Evolutionary conservation across 2,888 invertebrate genomes (phyloP), one percentile per base, ranked within the genome.

Genomic region (Chrysomela aeneicollis): DNA sequence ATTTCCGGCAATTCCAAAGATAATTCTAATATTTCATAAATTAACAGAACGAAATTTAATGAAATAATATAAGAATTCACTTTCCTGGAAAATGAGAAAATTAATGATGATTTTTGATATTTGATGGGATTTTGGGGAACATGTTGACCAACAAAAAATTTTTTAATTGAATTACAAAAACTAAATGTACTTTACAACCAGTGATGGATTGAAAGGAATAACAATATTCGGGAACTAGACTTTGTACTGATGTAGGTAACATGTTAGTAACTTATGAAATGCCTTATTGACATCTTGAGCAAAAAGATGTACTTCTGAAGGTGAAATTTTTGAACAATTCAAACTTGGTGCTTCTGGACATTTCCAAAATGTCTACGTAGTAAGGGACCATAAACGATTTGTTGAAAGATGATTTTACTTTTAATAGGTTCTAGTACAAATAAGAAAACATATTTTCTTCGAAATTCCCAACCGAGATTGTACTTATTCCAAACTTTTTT

Each of bases 291-390:
- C 74, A 73, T 75, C 75, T 73, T 68, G 61, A 46, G 35, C 42
- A n/a, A n/a, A 42, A 66, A 72, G 73, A 74, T 74, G 73, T 65
- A 70, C 58, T 68, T 69, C 67, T 70, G 65, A 73, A 73, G 70
- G 72, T 69, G 63, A 61, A 47, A 63, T 50, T 65, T 66, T 61
- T 61, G 37, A 71, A 67, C 59, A 62, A 70, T 68, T 69, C 62
- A 61, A 69, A 71, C 66, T 68, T 71, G 71, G 71, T 73, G 71
- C 72, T 68, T 73, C 64, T 61, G 53, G 69, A 65, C 64, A 66
- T 65, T 69, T 69, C 52, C 35, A 12, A 63, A 65, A 64, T 69
- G 68, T 69, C 68, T 58, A 50, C 46, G 53, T 69, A 71, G 69
- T 71, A 66, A 71, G 71, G 69, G 71, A 71, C 71, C 71, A 71